Evolutionary conservation across 2,888 invertebrate genomes (phyloP).

Genomic region (Epirrita christyi): DNA sequence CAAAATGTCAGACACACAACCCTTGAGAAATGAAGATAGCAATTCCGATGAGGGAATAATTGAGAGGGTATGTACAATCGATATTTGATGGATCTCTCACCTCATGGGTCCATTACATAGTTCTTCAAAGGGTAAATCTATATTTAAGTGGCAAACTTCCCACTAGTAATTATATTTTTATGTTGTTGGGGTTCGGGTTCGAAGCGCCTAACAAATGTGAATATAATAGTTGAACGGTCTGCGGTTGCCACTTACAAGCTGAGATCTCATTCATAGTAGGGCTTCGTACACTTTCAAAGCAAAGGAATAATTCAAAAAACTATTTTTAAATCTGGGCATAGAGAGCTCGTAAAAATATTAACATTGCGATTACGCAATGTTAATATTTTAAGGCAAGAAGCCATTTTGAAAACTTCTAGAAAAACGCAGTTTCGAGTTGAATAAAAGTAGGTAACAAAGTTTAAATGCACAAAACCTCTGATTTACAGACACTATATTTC

Average conservation of each 20-base stretch:
- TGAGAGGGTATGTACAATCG: conserved; percentile 75
- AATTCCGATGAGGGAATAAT: conserved; percentile 70
- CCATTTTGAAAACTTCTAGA: too few species aligned
- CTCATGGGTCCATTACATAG: conserved; percentile 70
- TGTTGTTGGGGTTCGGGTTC: conserved; percentile 61
- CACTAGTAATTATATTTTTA: conserved; percentile 81
- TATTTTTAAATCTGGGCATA: background rate
- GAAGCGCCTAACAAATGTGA: conserved; percentile 61
- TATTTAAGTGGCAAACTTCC: conserved; percentile 78
- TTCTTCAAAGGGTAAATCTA: conserved; percentile 81
- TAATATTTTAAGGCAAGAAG: too few species aligned
- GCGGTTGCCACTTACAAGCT: conserved; percentile 39
- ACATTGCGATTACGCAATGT: too few species aligned
- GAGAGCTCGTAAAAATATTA: too few species aligned
- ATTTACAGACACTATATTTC: too few species aligned
- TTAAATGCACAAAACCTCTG: too few species aligned
- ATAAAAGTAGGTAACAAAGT: too few species aligned
- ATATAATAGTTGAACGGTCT: conserved; percentile 64
- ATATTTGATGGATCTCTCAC: conserved; percentile 81
- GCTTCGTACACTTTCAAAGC: background rate
- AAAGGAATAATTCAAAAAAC: background rate
- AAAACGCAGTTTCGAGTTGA: too few species aligned
- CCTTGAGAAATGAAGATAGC: conserved; percentile 77
- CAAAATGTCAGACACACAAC: too few species aligned
- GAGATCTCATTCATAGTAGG: conserved; percentile 52